Base-by-base conservation (phyloP, 2,888 invertebrate species). In the Rotaria sp. region DNA sequence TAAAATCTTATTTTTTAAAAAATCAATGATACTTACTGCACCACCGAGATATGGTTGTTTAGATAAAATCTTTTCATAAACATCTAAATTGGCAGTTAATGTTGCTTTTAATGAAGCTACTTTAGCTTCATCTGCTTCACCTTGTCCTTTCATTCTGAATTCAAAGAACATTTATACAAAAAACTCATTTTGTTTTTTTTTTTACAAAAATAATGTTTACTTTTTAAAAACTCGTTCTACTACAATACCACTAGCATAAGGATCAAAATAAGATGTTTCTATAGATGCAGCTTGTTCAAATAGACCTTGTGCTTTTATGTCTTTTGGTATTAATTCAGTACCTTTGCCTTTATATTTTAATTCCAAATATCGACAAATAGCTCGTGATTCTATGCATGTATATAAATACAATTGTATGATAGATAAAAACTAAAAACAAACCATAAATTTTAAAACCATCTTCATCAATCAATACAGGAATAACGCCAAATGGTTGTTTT, bases 201-300 rank as follows among this genome's bases (percentile, higher is more conserved):
- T n/a, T 5, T 57, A n/a, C 2, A 57, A 13, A 59, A n/a, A 35
- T 35, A 1, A 1, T 5, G 1, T 13, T 67, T 15, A 26, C 35
- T 67, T 67, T 67, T 59, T 59, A n/a, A 59, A 59, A 59, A 59
- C 59, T 59, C 59, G 59, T 59, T 59, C 59, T n/a, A 15, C 8
- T 11, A 59, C 30, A 30, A 59, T 59, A 30, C 59, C 59, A 59
- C 59, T 59, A 30, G 59, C 59, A 30, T 59, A 59, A 2, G 59
- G 59, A 59, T 59, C 59, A 59, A 59, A 59, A 59, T 59, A 59
- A 30, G 59, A 59, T 30, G n/a, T 30, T 67, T 67, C 67, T 35
- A 8, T 30, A 4, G 67, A 67, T 67, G 67, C 67, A 67, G 18
- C 35, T 38, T 35, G 67, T 67, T 67, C 67, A 67, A 67, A 35